Conservation (phyloP, 2,797 vertebrate genomes). For the Hippoglossus hippoglossus region DNA sequence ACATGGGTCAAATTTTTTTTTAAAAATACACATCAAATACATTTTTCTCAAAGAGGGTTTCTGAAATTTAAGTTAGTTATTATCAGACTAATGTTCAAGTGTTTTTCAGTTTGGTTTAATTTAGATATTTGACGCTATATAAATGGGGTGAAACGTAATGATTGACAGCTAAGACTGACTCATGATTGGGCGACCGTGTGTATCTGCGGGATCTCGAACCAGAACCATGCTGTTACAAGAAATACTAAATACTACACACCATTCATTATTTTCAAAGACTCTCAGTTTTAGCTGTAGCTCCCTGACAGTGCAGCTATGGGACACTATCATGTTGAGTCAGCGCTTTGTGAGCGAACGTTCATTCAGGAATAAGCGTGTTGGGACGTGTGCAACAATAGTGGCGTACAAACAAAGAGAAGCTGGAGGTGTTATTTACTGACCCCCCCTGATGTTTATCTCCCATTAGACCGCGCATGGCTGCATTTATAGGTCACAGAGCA, state of each 20-base stretch:
- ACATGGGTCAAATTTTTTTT: no score
- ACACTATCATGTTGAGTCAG: background rate
- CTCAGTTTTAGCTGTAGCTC: slow-evolving; percentile 13
- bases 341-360: background rate
- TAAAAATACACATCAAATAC: no score
- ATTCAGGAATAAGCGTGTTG: slow-evolving; percentile 11
- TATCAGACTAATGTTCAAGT: no score
- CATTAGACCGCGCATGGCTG: slow-evolving; percentile 73
- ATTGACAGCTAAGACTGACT: no score
- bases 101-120: no score
- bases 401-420: slow-evolving; percentile 58
- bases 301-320: background rate
- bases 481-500: slow-evolving; percentile 81
- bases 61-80: no score
- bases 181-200: no score
- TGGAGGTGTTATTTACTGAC: slow-evolving; percentile 73
- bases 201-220: no score
- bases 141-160: no score
- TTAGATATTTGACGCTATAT: no score
- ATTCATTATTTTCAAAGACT: background rate
- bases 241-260: no score
- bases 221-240: background rate
- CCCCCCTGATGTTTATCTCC: slow-evolving; percentile 70
- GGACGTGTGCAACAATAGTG: slow-evolving; percentile 32
- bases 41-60: no score